Percentiles rank a stretch among this genome's conserved stretches.
Conservation (phyloP, 2,797 vertebrate species). For the Morelia viridis region DNA sequence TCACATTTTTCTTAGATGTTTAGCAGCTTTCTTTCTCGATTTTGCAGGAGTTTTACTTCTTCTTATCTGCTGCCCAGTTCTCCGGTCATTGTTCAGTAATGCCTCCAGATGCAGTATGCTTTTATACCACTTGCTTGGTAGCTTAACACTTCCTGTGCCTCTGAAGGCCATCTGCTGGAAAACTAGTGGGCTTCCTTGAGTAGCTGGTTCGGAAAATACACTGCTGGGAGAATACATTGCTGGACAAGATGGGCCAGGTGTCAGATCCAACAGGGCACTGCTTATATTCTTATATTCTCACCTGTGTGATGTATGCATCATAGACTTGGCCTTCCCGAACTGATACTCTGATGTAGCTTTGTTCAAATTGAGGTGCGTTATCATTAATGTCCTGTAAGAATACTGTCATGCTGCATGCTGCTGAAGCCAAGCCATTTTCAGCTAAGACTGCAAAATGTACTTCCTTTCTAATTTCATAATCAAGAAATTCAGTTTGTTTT, state of each 20-base stretch:
- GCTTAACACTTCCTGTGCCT: neutral
- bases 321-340: slow-evolving; percentile 84
- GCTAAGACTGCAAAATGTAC: slow-evolving; percentile 82
- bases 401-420: slow-evolving; percentile 79
- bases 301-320: slow-evolving; percentile 84
- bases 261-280: neutral
- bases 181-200: neutral
- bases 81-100: too few relatives aligned
- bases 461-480: slow-evolving; percentile 81
- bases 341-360: slow-evolving; percentile 77
- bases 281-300: slow-evolving; percentile 59
- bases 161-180: neutral
- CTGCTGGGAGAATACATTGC: too few relatives aligned
- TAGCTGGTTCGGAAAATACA: neutral
- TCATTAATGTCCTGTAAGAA: slow-evolving; percentile 86
- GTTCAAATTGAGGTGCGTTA: slow-evolving; percentile 82
- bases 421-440: slow-evolving; percentile 75
- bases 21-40: neutral
- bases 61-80: too few relatives aligned
- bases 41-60: neutral
- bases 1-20: neutral
- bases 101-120: neutral
- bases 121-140: neutral
- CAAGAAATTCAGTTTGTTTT: slow-evolving; percentile 79
- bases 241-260: neutral